phyloP scores from a whole-genome alignment of 1,140 invertebrate species.

The Rhagoletis pomonella region DNA sequence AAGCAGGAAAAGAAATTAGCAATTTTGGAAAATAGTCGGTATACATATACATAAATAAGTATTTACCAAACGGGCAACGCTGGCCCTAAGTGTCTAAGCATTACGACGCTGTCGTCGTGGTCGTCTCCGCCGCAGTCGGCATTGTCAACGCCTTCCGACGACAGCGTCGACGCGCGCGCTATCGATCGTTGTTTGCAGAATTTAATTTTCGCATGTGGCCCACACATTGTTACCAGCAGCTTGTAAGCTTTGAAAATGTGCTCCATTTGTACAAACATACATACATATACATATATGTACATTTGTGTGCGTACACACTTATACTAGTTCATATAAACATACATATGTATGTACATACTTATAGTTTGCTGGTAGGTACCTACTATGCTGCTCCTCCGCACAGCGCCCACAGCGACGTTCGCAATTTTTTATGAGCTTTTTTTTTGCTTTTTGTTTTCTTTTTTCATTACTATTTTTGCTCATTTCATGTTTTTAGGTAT shows the following conservation, averaged over 20 bases:
- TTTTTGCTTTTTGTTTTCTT: background rate
- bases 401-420: conserved; percentile 32
- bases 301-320: background rate
- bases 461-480: background rate
- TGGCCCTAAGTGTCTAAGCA: background rate
- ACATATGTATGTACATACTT: background rate
- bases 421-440: conserved; percentile 44
- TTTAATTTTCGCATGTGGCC: conserved; percentile 27
- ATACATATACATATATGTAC: background rate
- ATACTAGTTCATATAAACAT: no score
- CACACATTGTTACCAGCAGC: conserved; percentile 38
- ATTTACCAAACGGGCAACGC: no score
- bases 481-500: conserved; percentile 20
- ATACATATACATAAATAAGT: background rate
- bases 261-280: background rate
- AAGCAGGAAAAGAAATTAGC: no score
- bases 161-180: conserved; percentile 12
- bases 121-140: background rate
- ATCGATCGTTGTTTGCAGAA: conserved; percentile 36
- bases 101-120: background rate
- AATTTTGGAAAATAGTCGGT: no score
- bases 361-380: conserved; percentile 26
- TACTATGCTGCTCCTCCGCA: conserved; percentile 16
- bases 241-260: background rate
- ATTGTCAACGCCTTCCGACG: conserved; percentile 17